Evolutionary conservation across 2,888 invertebrate genomes (phyloP).

Genomic region (Creontiades dilutus): DNA sequence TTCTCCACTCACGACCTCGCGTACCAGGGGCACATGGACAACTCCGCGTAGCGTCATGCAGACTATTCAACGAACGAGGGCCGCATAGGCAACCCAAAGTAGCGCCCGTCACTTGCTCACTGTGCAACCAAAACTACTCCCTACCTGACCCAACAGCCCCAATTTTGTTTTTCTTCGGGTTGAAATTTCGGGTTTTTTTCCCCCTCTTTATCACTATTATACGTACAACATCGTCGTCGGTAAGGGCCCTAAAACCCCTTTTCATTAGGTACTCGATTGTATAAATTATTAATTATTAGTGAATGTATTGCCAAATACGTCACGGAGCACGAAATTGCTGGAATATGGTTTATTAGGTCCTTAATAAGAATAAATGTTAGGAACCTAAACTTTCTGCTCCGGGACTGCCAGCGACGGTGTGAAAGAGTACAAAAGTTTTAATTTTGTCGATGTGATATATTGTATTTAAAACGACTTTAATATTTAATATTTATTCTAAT

Average conservation of each 20-base stretch:
- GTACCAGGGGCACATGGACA: conserved; percentile 66
- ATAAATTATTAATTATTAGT: background rate
- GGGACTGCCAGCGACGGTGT: conserved; percentile 29
- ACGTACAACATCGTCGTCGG: background rate
- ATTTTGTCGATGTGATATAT: conserved; percentile 69
- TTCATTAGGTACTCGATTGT: background rate
- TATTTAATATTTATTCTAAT: conserved; percentile 40
- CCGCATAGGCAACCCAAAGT: conserved; percentile 64
- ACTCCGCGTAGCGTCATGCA: conserved; percentile 50
- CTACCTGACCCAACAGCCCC: background rate
- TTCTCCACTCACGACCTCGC: conserved; percentile 65
- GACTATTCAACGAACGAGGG: conserved; percentile 61
- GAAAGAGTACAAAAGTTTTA: conserved; percentile 71
- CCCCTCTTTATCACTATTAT: background rate
- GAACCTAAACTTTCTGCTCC: conserved; percentile 24
- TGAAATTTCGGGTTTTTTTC: background rate
- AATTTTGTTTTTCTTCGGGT: background rate
- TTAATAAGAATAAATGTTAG: background rate
- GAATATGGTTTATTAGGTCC: background rate
- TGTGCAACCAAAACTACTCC: background rate
- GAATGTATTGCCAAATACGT: conserved; percentile 42
- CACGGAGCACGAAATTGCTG: conserved; percentile 40
- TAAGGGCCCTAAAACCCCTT: background rate
- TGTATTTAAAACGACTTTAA: conserved; percentile 46
- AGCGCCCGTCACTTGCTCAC: background rate